Evolutionary conservation across 2,113 vertebrate genomes (phyloP).

Genomic region (Scortum barcoo): DNA sequence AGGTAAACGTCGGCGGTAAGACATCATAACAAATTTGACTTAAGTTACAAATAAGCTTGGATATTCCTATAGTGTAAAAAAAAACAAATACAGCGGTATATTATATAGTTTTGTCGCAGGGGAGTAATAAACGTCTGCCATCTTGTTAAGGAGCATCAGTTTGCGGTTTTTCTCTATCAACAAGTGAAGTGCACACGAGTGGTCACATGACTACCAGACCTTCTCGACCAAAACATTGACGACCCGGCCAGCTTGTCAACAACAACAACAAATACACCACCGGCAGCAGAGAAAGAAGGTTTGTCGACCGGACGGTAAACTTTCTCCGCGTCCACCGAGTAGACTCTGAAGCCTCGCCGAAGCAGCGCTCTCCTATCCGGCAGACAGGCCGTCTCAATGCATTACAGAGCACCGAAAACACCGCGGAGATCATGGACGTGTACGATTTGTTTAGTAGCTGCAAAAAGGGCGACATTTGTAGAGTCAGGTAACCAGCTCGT

Average conservation of each 20-base stretch:
- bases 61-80: not conserved
- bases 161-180: not conserved
- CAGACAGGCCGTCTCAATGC: constrained; percentile 85
- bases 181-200: not conserved
- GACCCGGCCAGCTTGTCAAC: constrained; percentile 52
- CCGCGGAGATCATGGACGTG: constrained; percentile 89
- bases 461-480: constrained; percentile 94
- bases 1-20: accelerated
- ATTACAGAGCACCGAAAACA: constrained; percentile 79
- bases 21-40: not conserved
- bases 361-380: constrained; percentile 67
- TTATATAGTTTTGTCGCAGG: not conserved
- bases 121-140: too few relatives aligned
- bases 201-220: constrained; percentile 59
- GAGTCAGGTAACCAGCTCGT: constrained; percentile 90
- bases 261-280: too few relatives aligned
- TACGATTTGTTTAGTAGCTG: constrained; percentile 95
- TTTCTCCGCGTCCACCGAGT: not conserved
- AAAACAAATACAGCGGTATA: not conserved
- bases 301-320: not conserved
- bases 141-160: accelerated
- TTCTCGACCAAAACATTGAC: constrained; percentile 47
- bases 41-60: not conserved
- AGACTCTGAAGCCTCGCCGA: constrained; percentile 1
- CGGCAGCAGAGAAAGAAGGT: constrained; percentile 1